Conservation (phyloP, 2,888 invertebrate genomes). For the Idaea aversata region DNA sequence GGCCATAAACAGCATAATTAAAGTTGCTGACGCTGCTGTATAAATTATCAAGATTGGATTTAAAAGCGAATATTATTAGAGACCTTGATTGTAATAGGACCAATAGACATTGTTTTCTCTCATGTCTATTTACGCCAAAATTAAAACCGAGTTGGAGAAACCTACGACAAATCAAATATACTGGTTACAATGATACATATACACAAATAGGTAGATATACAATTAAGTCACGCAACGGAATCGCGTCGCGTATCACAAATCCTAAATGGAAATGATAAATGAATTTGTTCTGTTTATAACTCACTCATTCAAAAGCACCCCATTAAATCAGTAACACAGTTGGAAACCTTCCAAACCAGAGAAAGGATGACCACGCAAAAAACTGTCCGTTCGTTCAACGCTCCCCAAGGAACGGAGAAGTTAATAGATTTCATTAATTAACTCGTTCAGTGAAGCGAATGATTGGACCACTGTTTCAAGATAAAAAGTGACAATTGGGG, state of each 20-base stretch:
- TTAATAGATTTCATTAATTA: conserved; percentile 81
- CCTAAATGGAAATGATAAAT: background rate
- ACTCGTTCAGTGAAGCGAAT: conserved; percentile 77
- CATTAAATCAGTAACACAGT: conserved; percentile 42
- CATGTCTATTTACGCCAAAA: too few relatives aligned
- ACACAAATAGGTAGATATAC: too few relatives aligned
- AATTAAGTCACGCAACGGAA: background rate
- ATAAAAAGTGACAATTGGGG: conserved; percentile 71
- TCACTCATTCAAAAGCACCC: conserved; percentile 15
- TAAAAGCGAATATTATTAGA: too few relatives aligned
- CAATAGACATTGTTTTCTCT: too few relatives aligned
- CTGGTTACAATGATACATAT: too few relatives aligned
- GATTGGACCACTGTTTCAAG: conserved; percentile 71
- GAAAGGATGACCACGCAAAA: conserved; percentile 62
- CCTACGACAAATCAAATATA: too few relatives aligned
- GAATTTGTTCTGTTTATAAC: background rate
- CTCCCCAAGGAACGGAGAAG: conserved; percentile 66
- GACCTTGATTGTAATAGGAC: too few relatives aligned
- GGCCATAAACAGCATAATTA: too few relatives aligned
- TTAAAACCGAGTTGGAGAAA: too few relatives aligned
- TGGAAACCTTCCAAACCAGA: conserved; percentile 55
- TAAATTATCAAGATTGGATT: too few relatives aligned
- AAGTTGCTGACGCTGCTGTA: too few relatives aligned
- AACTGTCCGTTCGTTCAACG: conserved; percentile 31
- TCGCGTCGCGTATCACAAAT: background rate